Percentiles rank a stretch among this genome's conserved stretches.
Evolutionary conservation across 2,797 vertebrate genomes (phyloP).

Genomic region (Coluber constrictor): DNA sequence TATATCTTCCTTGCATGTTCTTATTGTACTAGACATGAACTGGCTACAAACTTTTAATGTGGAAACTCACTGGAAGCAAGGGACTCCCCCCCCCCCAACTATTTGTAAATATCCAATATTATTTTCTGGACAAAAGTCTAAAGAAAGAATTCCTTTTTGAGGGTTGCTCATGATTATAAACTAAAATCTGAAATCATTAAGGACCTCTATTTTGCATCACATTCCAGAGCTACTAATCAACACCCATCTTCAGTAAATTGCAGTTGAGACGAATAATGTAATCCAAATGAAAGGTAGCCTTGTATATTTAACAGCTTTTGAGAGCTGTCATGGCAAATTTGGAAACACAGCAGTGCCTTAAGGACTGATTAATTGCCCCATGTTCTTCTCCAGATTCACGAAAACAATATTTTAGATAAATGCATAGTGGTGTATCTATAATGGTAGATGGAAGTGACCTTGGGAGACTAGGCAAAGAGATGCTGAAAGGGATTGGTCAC

Average conservation of each 20-base stretch:
- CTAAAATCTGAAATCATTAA: background rate
- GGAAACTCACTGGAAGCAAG: background rate
- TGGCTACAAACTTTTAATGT: background rate
- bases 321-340: background rate
- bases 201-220: background rate
- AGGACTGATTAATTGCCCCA: background rate
- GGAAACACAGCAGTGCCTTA: background rate
- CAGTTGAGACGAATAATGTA: background rate
- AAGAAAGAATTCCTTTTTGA: background rate
- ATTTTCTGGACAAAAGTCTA: background rate
- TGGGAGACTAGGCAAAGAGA: background rate
- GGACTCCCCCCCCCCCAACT: background rate
- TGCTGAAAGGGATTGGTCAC: background rate
- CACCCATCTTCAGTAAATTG: background rate
- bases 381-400: background rate
- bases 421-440: background rate
- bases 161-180: background rate
- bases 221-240: background rate
- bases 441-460: background rate
- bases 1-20: background rate
- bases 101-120: background rate
- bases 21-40: background rate
- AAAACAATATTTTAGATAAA: background rate
- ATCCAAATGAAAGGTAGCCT: background rate
- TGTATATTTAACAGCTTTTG: background rate